These are phyloP conservation scores for Adoxophyes honmai DNA, from an alignment of 1,140 invertebrate genomes.

Conservation along the genomic window DNA sequence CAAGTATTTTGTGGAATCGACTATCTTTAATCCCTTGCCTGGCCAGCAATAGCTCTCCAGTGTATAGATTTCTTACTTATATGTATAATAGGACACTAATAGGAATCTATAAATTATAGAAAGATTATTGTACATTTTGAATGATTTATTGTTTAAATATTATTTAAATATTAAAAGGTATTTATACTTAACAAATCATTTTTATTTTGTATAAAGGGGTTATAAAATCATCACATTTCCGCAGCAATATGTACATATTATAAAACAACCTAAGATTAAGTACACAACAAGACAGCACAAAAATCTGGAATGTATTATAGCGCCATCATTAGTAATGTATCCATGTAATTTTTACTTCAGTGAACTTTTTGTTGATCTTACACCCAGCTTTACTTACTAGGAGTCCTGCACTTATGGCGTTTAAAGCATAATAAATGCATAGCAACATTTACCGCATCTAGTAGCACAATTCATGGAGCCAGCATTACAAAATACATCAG, in stretches of 20 bases:
- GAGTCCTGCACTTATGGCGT: constrained; percentile 46
- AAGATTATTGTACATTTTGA: constrained; percentile 8
- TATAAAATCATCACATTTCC: constrained; percentile 52
- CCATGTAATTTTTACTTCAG: neutral
- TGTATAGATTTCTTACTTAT: constrained; percentile 18
- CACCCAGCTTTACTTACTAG: constrained; percentile 25
- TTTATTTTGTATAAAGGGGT: constrained; percentile 39
- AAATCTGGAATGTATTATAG: constrained; percentile 62
- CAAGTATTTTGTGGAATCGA: neutral
- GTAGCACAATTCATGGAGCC: neutral
- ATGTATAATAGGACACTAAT: constrained; percentile 13
- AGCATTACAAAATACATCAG: no score
- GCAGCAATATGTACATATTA: constrained; percentile 64
- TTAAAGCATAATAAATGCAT: constrained; percentile 60
- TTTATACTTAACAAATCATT: constrained; percentile 52
- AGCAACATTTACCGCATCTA: constrained; percentile 5
- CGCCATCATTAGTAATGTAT: constrained; percentile 19
- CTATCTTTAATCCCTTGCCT: neutral
- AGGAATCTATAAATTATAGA: constrained; percentile 9
- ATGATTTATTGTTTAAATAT: constrained; percentile 23
- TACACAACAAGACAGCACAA: constrained; percentile 66
- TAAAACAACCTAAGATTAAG: constrained; percentile 57
- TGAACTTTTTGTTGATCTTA: neutral
- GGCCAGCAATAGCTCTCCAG: neutral
- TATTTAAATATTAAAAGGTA: constrained; percentile 56